Percentiles rank a stretch among this genome's conserved stretches.
Conservation (phyloP, 2,888 invertebrate genomes). For the Pheosia gnoma region DNA sequence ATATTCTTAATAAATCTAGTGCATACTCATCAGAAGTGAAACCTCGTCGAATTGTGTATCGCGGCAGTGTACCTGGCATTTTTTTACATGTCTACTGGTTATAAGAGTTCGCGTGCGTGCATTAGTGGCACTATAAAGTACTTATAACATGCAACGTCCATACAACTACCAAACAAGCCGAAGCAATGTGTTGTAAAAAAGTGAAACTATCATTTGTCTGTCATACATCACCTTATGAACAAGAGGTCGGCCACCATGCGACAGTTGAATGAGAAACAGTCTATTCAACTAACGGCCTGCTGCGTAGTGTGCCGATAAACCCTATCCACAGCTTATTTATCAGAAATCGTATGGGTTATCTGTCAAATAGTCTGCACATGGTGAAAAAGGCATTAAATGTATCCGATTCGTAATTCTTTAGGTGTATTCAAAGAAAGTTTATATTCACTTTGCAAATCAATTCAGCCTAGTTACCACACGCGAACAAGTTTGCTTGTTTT, state of each 20-base stretch:
- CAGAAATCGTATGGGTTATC: no score
- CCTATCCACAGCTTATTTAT: no score
- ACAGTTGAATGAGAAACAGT: background rate
- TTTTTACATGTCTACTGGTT: conserved; percentile 63
- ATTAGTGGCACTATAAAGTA: conserved; percentile 44
- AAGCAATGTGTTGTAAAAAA: conserved; percentile 30
- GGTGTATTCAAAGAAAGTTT: background rate
- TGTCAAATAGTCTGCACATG: no score
- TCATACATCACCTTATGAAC: conserved; percentile 4
- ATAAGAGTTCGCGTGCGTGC: conserved; percentile 66
- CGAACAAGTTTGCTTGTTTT: background rate
- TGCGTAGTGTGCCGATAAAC: no score
- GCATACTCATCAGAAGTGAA: conserved; percentile 75
- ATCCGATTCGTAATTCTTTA: no score
- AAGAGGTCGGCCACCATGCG: background rate
- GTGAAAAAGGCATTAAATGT: no score
- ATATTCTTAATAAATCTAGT: background rate
- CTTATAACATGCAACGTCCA: conserved; percentile 65
- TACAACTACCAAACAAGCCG: conserved; percentile 35
- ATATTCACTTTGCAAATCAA: background rate
- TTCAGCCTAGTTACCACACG: background rate
- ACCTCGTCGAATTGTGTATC: conserved; percentile 76
- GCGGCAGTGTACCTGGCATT: conserved; percentile 65
- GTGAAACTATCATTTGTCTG: conserved; percentile 31
- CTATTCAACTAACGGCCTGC: no score